A percentile compares a stretch with the other conserved stretches of the same genome.
phyloP scores from a whole-genome alignment of 2,888 invertebrate genomes.

The Xanthia icteritia region DNA sequence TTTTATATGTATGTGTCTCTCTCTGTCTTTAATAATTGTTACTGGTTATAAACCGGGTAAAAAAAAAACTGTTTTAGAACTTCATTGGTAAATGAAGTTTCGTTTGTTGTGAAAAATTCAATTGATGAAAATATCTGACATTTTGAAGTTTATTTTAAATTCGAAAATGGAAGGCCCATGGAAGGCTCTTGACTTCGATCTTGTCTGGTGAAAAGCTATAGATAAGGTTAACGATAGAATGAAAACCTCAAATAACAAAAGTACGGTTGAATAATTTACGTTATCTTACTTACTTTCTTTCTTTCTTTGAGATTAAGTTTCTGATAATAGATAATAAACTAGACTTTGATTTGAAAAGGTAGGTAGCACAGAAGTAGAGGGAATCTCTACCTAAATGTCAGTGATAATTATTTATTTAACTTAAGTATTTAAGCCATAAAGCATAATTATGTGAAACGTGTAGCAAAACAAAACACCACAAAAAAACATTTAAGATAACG shows the following conservation, averaged over 20 bases:
- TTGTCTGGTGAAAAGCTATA: not conserved
- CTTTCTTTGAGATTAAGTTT: not conserved
- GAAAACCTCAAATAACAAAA: not conserved
- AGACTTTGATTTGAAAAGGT: not conserved
- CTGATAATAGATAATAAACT: not conserved
- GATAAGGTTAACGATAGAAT: not conserved
- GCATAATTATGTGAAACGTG: too few relatives aligned
- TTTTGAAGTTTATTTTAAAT: not conserved
- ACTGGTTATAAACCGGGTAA: too few relatives aligned
- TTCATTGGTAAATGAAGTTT: not conserved
- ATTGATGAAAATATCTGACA: not conserved
- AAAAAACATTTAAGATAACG: constrained; percentile 4
- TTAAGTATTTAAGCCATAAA: not conserved
- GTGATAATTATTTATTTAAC: not conserved
- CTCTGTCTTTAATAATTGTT: not conserved
- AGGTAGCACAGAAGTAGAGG: too few relatives aligned
- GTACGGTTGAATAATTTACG: not conserved
- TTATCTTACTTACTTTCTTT: not conserved
- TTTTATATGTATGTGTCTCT: too few relatives aligned
- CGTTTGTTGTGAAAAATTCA: not conserved
- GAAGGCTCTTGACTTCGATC: not conserved
- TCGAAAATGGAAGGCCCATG: too few relatives aligned
- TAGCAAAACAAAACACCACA: not conserved
- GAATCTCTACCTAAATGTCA: not conserved
- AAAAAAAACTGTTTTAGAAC: too few relatives aligned